These are phyloP conservation scores for Episyrphus balteatus DNA, from an alignment of 1,140 invertebrate species.

Conservation along the genomic window DNA sequence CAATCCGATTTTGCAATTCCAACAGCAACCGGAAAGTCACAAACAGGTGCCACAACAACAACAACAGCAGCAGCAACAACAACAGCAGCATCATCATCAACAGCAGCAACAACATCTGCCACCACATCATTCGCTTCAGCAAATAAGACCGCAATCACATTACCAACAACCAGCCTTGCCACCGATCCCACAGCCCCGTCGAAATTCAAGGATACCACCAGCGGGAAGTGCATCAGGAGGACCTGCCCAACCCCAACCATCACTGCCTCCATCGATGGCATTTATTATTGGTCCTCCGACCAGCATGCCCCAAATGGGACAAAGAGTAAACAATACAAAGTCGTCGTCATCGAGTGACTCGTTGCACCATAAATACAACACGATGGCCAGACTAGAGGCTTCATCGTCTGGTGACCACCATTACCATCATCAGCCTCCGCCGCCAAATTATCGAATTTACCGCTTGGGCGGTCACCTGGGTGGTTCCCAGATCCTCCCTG, in stretches of 20 bases:
- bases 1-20: conserved; percentile 32
- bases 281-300: not conserved
- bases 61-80: conserved; percentile 16
- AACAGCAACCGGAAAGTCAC: conserved; percentile 11
- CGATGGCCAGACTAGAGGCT: conserved; percentile 23
- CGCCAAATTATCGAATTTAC: conserved; percentile 6
- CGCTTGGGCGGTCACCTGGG: conserved; percentile 24
- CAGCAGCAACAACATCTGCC: conserved; percentile 8
- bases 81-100: conserved; percentile 12
- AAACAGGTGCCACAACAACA: conserved; percentile 7
- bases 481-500: conserved; percentile 29
- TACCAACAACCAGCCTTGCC: conserved; percentile 1
- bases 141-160: not conserved
- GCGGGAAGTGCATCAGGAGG: conserved; percentile 11
- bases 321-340: conserved; percentile 18
- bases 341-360: conserved; percentile 36
- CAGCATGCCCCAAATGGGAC: conserved; percentile 16
- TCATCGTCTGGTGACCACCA: not conserved
- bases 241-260: conserved; percentile 1
- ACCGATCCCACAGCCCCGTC: not conserved
- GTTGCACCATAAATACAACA: conserved; percentile 29
- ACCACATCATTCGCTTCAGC: not conserved
- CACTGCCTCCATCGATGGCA: not conserved
- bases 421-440: not conserved
- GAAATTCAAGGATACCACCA: not conserved